A percentile compares a stretch with the other conserved stretches of the same genome.
Conservation (phyloP, 2,888 invertebrate species). For the Tholera decimalis region DNA sequence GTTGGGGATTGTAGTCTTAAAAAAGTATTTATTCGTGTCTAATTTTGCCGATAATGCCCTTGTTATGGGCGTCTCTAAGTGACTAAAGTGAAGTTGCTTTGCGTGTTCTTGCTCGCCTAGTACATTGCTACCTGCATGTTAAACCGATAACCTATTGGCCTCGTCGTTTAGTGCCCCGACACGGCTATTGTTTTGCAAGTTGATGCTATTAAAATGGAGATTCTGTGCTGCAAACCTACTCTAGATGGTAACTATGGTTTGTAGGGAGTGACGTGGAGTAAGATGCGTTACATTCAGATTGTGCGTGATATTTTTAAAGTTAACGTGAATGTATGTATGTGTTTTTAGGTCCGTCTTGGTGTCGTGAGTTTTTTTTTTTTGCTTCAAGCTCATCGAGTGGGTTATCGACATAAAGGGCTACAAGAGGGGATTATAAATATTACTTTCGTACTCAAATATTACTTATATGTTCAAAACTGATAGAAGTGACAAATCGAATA, state of each 20-base stretch:
- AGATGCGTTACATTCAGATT: slow-evolving; percentile 6
- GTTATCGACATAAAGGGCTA: too few relatives aligned
- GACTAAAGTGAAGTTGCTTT: slow-evolving; percentile 61
- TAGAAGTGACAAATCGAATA: too few relatives aligned
- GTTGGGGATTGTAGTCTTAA: too few relatives aligned
- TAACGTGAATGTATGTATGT: too few relatives aligned
- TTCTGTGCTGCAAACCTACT: slow-evolving; percentile 60
- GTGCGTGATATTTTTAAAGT: background rate
- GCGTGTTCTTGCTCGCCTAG: slow-evolving; percentile 49
- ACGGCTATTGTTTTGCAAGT: slow-evolving; percentile 56
- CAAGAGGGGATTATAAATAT: too few relatives aligned
- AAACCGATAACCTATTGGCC: slow-evolving; percentile 73
- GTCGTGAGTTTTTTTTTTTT: too few relatives aligned
- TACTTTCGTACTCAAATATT: too few relatives aligned
- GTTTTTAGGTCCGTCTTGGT: too few relatives aligned
- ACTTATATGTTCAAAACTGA: too few relatives aligned
- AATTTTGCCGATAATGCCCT: background rate
- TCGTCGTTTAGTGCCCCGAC: slow-evolving; percentile 48
- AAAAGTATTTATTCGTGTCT: too few relatives aligned
- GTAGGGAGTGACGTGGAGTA: slow-evolving; percentile 15
- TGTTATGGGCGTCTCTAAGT: slow-evolving; percentile 9
- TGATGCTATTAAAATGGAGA: slow-evolving; percentile 56
- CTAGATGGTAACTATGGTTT: slow-evolving; percentile 30
- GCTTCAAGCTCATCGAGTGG: too few relatives aligned
- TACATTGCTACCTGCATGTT: slow-evolving; percentile 57